These are phyloP conservation scores for Apodemia mormo DNA, from an alignment of 2,888 invertebrate species.

Conservation along the genomic window DNA sequence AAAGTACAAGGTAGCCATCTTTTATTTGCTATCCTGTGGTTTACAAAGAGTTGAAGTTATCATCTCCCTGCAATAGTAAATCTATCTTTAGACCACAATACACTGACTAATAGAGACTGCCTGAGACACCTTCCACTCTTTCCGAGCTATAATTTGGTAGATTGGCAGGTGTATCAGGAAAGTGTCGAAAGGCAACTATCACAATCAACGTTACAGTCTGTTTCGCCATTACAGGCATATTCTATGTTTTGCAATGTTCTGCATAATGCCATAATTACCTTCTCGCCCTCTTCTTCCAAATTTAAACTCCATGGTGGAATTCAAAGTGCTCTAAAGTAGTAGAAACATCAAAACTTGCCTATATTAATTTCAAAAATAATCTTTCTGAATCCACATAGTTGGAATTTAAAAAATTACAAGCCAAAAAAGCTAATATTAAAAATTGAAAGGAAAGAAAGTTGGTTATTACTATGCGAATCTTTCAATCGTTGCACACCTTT, in stretches of 20 bases:
- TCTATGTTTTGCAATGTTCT: neutral
- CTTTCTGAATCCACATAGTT: neutral
- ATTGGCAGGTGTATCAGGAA: neutral
- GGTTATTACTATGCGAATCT: neutral
- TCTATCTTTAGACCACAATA: neutral
- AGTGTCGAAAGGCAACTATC: neutral
- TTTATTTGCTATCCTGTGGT: too few species aligned
- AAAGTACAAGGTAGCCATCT: too few species aligned
- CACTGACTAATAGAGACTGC: neutral
- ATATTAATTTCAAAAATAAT: too few species aligned
- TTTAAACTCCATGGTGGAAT: neutral
- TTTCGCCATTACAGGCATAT: constrained; percentile 1
- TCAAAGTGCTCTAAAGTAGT: neutral
- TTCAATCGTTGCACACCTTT: neutral
- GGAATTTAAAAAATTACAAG: neutral
- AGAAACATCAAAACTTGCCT: neutral
- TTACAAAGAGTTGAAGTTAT: too few species aligned
- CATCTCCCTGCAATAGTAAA: neutral
- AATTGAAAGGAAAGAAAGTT: neutral
- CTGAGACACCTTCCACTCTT: neutral
- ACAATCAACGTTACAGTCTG: neutral
- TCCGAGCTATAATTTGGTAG: neutral
- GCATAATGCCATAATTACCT: neutral
- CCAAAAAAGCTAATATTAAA: neutral
- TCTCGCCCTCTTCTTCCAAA: neutral